phyloP scores from a whole-genome alignment of 1,140 invertebrate genomes.

The Drosophila pallidifrons region DNA sequence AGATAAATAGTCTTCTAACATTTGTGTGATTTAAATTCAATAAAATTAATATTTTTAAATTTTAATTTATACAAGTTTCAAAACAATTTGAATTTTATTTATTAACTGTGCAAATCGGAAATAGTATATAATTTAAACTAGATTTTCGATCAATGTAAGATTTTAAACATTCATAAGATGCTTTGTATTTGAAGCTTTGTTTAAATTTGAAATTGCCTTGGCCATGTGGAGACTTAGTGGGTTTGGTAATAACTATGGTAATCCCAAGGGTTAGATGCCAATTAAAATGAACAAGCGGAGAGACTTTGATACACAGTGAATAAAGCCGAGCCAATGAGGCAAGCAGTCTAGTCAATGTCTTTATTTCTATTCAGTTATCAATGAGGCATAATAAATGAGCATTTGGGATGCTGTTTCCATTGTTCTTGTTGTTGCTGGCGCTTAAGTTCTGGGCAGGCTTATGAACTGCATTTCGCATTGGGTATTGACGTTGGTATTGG shows the following conservation, averaged over 20 bases:
- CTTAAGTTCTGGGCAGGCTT: conserved; percentile 20
- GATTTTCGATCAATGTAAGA: too few species aligned
- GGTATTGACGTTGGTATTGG: conserved; percentile 35
- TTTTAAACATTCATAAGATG: too few species aligned
- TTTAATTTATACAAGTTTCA: too few species aligned
- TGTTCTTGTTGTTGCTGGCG: conserved; percentile 17
- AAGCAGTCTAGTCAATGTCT: neutral
- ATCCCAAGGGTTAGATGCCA: conserved; percentile 2
- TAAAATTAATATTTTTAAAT: too few species aligned
- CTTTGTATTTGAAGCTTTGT: neutral
- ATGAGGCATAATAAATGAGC: conserved; percentile 47
- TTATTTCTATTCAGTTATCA: conserved; percentile 30
- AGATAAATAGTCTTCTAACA: too few species aligned
- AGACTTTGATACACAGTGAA: conserved; percentile 29
- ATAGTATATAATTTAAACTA: too few species aligned
- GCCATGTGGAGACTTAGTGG: neutral
- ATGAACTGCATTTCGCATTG: conserved; percentile 28
- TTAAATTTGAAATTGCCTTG: neutral
- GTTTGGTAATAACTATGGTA: conserved; percentile 4
- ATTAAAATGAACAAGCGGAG: conserved; percentile 8
- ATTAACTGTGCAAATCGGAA: too few species aligned
- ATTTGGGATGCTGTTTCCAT: conserved; percentile 20
- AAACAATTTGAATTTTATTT: too few species aligned
- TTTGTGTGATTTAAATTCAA: too few species aligned
- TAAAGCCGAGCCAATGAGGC: neutral